Conservation (phyloP, 2,888 invertebrate species). For the Amphimallon solstitiale region DNA sequence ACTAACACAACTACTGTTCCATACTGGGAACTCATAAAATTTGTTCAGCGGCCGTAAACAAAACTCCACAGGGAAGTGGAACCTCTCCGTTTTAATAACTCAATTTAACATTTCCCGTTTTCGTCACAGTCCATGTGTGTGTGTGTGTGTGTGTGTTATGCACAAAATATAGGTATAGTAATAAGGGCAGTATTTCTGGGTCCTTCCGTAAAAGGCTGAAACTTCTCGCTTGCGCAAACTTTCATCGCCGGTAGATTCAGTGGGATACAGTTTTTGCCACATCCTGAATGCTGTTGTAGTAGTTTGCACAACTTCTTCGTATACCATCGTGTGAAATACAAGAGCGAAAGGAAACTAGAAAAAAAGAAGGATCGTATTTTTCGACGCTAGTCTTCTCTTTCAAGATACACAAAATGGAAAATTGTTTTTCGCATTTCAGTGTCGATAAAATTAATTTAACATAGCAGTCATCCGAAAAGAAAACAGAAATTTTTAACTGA, state of each 20-base stretch:
- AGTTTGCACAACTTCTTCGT: neutral
- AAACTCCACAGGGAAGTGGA: constrained; percentile 8
- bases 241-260: neutral
- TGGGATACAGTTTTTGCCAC: neutral
- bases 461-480: too few species aligned
- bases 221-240: neutral
- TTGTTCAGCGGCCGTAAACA: constrained; percentile 28
- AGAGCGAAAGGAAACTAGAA: neutral
- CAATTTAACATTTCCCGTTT: constrained; percentile 30
- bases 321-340: neutral
- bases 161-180: neutral
- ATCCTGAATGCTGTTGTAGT: neutral
- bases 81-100: constrained; percentile 24
- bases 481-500: too few species aligned
- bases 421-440: neutral
- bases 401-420: neutral
- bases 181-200: neutral
- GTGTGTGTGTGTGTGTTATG: neutral
- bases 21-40: constrained; percentile 20
- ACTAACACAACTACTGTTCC: constrained; percentile 11
- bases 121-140: neutral
- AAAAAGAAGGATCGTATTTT: neutral
- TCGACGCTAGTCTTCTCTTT: neutral
- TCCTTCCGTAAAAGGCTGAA: neutral
- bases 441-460: constrained; percentile 3